Conservation (phyloP, 2,797 vertebrate genomes). For the Pogoniulus pusillus region DNA sequence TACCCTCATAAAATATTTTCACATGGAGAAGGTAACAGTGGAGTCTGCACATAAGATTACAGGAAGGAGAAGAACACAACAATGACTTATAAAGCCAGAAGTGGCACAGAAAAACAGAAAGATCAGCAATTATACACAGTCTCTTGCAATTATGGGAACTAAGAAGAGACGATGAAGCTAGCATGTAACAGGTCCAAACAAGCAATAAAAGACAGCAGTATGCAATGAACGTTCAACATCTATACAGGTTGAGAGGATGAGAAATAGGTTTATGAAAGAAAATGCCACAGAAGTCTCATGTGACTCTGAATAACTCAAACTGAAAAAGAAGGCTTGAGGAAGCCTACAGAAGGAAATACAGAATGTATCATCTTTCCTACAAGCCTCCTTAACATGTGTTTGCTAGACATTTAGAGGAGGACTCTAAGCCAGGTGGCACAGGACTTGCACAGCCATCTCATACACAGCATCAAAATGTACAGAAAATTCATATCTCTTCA, state of each 20-base stretch:
- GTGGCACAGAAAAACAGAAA: neutral
- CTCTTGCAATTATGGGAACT: neutral
- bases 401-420: neutral
- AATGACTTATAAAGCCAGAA: neutral
- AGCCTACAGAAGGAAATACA: neutral
- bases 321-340: neutral
- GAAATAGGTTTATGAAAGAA: neutral
- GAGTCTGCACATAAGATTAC: neutral
- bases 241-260: neutral
- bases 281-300: neutral
- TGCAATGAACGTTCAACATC: neutral
- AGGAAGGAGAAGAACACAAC: fast-evolving
- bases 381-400: fast-evolving
- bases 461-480: neutral
- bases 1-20: neutral
- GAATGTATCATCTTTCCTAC: neutral
- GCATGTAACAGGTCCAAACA: neutral
- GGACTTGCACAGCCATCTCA: neutral
- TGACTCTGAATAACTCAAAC: neutral
- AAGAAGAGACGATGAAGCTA: neutral
- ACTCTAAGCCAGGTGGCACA: neutral
- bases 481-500: neutral
- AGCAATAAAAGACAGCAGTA: neutral
- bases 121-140: neutral
- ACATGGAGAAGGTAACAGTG: neutral